phyloP scores from a whole-genome alignment of 2,113 vertebrate species.

The Octodon degus region DNA sequence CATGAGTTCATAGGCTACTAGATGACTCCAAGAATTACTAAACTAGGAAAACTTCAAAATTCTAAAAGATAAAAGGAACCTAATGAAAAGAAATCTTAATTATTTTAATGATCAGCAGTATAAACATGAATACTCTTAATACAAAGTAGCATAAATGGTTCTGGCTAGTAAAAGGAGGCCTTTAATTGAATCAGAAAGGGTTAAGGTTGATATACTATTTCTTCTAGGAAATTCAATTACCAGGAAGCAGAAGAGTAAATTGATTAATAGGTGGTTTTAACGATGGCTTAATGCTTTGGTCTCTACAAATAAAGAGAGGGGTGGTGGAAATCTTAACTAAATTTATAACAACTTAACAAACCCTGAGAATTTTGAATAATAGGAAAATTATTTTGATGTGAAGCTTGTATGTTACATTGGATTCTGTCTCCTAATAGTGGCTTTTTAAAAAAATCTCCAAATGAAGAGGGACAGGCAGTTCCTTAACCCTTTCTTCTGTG shows the following conservation, averaged over 20 bases:
- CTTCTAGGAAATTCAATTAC: constrained; percentile 71
- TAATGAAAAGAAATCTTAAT: constrained; percentile 60
- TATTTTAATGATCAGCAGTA: constrained; percentile 62
- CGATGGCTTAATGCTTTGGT: constrained; percentile 60
- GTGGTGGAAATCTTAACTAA: constrained; percentile 66
- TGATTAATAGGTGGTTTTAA: constrained; percentile 70
- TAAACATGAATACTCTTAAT: constrained; percentile 41
- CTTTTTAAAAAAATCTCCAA: constrained; percentile 22
- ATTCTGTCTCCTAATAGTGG: constrained; percentile 39
- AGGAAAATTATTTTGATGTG: constrained; percentile 61
- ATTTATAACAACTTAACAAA: constrained; percentile 70
- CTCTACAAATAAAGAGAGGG: constrained; percentile 39
- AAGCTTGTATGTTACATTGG: constrained; percentile 30
- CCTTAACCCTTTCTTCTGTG: constrained; percentile 36
- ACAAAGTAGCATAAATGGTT: constrained; percentile 40
- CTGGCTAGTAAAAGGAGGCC: constrained; percentile 30
- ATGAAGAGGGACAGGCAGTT: not conserved
- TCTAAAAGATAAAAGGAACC: constrained; percentile 4
- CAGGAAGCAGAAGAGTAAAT: constrained; percentile 61
- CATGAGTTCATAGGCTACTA: constrained; percentile 12
- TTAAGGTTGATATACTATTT: constrained; percentile 67
- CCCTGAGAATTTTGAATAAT: constrained; percentile 43
- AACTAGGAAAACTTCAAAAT: not conserved
- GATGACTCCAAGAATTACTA: constrained; percentile 50
- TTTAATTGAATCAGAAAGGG: constrained; percentile 67